Base-by-base conservation (phyloP, 2,797 vertebrate species). In the Coregonus ussuriensis region DNA sequence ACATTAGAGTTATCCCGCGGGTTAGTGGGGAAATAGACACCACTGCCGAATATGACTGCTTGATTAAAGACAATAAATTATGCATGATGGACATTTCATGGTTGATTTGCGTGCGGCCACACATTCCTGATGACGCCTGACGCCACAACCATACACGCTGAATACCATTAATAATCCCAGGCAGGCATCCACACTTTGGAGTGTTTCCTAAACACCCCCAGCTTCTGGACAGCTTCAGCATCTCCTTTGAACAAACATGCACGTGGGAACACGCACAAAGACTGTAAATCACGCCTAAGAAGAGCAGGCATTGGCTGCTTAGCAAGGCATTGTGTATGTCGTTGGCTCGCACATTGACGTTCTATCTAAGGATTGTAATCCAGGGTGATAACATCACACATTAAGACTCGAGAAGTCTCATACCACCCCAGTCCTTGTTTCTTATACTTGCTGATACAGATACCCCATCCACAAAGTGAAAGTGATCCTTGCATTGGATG, bases 1-100 rank as follows among this genome's bases (percentile, higher is more conserved):
- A 89, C 91, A 94, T 91, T 88, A 91, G 71, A 91, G 88, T 87
- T 81, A 88, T 90, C 87, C 88, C 87, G 79, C 65, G 82, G 89
- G 87, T 86, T 82, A 76, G 86, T 51, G 4, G 80, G 85, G 73
- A 85, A 83, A 82, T 88, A 85, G 84, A 87, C 83, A 85, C 85
- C 87, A 87, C 79, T 71, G 77, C 0, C 82, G 72, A 37, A 71
- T 68, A 78, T 74, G 81, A 85, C 82, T 69, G 88, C 81, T 87
- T 92, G 89, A 93, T 93, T 91, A 91, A 69, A 83, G 81, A 76
- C 3, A 0, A 3, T 33, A 33, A 33, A 33, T 33, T 3, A 33
- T 33, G 80, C 83, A 86, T 79, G 5, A 75, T 59, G 80, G 86
- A 78, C 80, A 81, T 85, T 71, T 82, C 79, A 81, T 86, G 79